phyloP scores from a whole-genome alignment of 1,140 invertebrate genomes.

The Diorhabda sublineata region DNA sequence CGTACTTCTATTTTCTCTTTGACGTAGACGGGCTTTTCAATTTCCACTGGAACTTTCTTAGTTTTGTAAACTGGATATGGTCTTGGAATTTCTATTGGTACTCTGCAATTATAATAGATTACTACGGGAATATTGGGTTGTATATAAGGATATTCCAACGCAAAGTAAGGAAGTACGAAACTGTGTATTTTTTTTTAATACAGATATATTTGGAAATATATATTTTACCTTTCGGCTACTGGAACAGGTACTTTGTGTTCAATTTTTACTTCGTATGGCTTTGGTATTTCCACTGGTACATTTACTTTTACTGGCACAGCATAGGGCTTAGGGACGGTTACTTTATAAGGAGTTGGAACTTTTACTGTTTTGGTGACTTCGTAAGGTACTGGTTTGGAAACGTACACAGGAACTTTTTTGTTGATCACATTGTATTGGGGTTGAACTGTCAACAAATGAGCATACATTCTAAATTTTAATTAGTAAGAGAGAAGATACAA shows the following conservation, averaged over 20 bases:
- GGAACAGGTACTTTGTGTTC: conserved; percentile 27
- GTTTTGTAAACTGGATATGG: conserved; percentile 28
- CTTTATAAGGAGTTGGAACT: conserved; percentile 31
- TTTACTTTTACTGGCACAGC: conserved; percentile 39
- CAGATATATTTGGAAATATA: neutral
- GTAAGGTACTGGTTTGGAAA: conserved; percentile 24
- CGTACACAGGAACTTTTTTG: conserved; percentile 18
- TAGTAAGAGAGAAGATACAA: too few relatives aligned
- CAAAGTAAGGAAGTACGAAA: too few relatives aligned
- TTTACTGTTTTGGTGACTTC: conserved; percentile 23
- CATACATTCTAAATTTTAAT: too few relatives aligned
- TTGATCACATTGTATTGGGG: conserved; percentile 6
- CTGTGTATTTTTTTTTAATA: too few relatives aligned
- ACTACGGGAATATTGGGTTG: neutral
- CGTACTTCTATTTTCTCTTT: conserved; percentile 27
- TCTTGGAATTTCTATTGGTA: conserved; percentile 25
- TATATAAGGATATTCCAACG: too few relatives aligned
- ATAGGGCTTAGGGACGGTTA: conserved; percentile 33
- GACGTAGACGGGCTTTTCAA: conserved; percentile 28
- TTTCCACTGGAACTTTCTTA: conserved; percentile 27
- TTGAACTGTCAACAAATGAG: too few relatives aligned
- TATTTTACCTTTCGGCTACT: conserved; percentile 12
- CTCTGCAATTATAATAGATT: conserved; percentile 8
- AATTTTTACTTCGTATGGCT: conserved; percentile 29
- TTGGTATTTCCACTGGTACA: conserved; percentile 30